phyloP scores from a whole-genome alignment of 2,888 invertebrate species.

The Ryuthela nishihirai region DNA sequence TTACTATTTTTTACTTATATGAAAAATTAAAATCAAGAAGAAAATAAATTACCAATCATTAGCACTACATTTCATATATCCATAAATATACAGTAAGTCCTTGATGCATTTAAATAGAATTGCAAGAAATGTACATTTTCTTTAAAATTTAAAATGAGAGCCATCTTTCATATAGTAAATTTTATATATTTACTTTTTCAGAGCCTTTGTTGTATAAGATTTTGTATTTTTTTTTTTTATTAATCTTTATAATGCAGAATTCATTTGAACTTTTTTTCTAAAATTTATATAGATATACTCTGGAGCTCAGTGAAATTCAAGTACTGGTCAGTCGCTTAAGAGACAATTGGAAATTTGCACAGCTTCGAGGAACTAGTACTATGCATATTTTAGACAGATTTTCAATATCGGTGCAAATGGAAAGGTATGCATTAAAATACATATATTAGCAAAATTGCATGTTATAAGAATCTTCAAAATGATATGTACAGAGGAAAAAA shows the following conservation, averaged over 20 bases:
- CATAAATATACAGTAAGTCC: too few relatives aligned
- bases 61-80: too few relatives aligned
- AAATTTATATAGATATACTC: constrained; percentile 50
- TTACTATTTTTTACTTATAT: too few relatives aligned
- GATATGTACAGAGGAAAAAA: too few relatives aligned
- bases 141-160: neutral
- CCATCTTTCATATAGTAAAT: neutral
- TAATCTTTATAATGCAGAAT: constrained; percentile 2
- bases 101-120: too few relatives aligned
- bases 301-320: constrained; percentile 76
- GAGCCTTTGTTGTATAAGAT: neutral
- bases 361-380: constrained; percentile 74
- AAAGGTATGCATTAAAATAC: constrained; percentile 34
- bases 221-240: neutral
- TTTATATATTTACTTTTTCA: neutral
- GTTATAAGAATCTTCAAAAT: neutral
- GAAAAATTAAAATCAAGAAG: too few relatives aligned
- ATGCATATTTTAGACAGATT: constrained; percentile 81
- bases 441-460: neutral
- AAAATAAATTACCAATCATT: too few relatives aligned
- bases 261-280: neutral
- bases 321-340: constrained; percentile 81
- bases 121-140: too few relatives aligned
- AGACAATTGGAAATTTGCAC: constrained; percentile 86
- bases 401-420: constrained; percentile 51